Conservation (phyloP, 2,113 vertebrate species). For the Chionis minor region DNA sequence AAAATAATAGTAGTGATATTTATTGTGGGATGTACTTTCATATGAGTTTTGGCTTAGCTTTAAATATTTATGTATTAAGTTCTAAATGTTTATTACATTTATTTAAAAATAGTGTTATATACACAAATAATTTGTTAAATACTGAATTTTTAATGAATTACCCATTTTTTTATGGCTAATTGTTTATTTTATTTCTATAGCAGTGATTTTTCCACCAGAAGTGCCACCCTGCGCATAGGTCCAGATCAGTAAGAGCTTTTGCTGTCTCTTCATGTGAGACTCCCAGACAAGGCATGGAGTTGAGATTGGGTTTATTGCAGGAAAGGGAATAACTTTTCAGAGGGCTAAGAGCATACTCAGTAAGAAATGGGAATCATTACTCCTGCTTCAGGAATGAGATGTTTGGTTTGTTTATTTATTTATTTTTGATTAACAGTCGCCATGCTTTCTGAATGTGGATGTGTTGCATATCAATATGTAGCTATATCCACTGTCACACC, state of each 20-base stretch:
- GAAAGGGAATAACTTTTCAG: neutral
- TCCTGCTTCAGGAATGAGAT: neutral
- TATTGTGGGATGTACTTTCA: neutral
- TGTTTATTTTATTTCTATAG: neutral
- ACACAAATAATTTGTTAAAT: neutral
- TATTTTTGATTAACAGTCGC: neutral
- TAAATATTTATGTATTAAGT: neutral
- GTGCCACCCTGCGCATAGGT: neutral
- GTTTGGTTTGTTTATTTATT: neutral
- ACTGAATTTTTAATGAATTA: neutral
- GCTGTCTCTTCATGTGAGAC: neutral
- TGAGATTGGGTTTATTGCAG: neutral
- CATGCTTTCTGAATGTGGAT: neutral
- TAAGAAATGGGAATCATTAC: neutral
- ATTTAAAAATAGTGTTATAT: neutral
- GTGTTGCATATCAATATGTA: neutral
- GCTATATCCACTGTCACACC: neutral
- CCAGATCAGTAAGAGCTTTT: neutral
- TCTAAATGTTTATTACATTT: neutral
- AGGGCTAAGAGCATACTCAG: neutral
- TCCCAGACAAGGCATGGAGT: neutral
- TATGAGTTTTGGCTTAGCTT: neutral
- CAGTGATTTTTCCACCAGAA: neutral
- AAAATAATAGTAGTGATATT: neutral
- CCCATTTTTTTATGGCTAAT: neutral